Conservation (phyloP, 1,140 invertebrate species). For the Reticulitermes speratus region DNA sequence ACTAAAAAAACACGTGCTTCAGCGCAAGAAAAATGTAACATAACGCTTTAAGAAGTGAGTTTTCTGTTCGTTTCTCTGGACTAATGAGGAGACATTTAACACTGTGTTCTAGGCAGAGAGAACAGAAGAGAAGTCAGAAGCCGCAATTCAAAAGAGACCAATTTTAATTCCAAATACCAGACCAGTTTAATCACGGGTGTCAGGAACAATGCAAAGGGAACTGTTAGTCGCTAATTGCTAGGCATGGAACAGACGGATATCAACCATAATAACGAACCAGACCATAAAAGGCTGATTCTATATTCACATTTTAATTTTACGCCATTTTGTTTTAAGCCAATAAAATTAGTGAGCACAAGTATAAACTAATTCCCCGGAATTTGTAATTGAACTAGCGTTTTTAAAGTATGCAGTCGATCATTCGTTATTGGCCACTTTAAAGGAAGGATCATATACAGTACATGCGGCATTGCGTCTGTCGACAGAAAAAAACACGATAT, state of each 20-base stretch:
- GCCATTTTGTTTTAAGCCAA: conserved; percentile 7
- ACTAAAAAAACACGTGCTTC: not conserved
- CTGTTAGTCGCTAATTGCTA: not conserved
- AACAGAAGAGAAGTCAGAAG: not conserved
- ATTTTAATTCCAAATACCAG: conserved; percentile 4
- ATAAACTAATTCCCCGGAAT: too few species aligned
- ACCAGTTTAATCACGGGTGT: not conserved
- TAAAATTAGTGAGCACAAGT: not conserved
- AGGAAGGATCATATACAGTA: too few species aligned
- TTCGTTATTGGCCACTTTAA: too few species aligned
- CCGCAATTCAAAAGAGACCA: not conserved
- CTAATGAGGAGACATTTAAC: not conserved
- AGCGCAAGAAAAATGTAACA: not conserved
- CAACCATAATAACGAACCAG: too few species aligned
- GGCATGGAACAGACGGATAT: not conserved
- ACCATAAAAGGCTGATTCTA: too few species aligned
- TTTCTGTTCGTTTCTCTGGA: not conserved
- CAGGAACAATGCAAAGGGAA: not conserved
- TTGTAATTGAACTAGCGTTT: too few species aligned
- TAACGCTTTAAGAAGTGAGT: not conserved
- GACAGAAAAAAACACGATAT: too few species aligned
- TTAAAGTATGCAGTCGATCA: too few species aligned
- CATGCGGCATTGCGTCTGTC: too few species aligned
- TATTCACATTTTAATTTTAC: not conserved
- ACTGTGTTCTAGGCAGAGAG: not conserved